phyloP scores from a whole-genome alignment of 1,140 invertebrate species.

The Aphelinus atriplicis region DNA sequence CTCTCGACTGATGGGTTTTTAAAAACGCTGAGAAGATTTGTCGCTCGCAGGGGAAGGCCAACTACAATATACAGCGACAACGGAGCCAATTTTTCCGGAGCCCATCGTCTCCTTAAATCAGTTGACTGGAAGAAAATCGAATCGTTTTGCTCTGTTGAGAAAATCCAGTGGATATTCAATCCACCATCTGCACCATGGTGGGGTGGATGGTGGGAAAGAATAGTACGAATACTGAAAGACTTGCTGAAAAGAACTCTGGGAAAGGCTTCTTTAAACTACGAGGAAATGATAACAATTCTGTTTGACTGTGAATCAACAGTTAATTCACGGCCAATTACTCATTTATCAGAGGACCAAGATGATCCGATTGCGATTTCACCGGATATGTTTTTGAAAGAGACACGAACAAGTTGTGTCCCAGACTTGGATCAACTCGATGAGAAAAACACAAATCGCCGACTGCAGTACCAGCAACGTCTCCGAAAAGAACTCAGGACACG shows the following conservation, averaged over 20 bases:
- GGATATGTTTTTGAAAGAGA: slow-evolving; percentile 45
- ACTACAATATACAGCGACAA: slow-evolving; percentile 56
- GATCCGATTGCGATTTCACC: slow-evolving; percentile 49
- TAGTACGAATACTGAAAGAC: slow-evolving; percentile 47
- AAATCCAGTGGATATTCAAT: slow-evolving; percentile 58
- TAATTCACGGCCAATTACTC: too few relatives aligned
- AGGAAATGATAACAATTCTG: slow-evolving; percentile 50
- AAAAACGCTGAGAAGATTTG: slow-evolving; percentile 40
- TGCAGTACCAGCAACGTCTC: slow-evolving; percentile 32
- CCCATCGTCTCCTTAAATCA: slow-evolving; percentile 42
- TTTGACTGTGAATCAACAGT: slow-evolving; percentile 53
- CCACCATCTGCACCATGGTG: slow-evolving; percentile 56
- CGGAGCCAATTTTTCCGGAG: slow-evolving; percentile 50
- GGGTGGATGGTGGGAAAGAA: too few relatives aligned
- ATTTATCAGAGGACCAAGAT: too few relatives aligned
- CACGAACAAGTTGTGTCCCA: slow-evolving; percentile 34
- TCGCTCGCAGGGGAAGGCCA: slow-evolving; percentile 47
- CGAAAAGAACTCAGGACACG: slow-evolving; percentile 31
- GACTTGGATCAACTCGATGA: slow-evolving; percentile 40
- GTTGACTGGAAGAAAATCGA: slow-evolving; percentile 47
- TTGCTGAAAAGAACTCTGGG: slow-evolving; percentile 46
- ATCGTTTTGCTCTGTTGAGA: slow-evolving; percentile 31
- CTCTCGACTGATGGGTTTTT: slow-evolving; percentile 45
- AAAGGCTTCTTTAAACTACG: slow-evolving; percentile 45
- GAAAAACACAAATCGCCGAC: slow-evolving; percentile 12